These are phyloP conservation scores for Erythrocercus mccallii DNA, from an alignment of 2,113 vertebrate genomes.

Conservation along the genomic window DNA sequence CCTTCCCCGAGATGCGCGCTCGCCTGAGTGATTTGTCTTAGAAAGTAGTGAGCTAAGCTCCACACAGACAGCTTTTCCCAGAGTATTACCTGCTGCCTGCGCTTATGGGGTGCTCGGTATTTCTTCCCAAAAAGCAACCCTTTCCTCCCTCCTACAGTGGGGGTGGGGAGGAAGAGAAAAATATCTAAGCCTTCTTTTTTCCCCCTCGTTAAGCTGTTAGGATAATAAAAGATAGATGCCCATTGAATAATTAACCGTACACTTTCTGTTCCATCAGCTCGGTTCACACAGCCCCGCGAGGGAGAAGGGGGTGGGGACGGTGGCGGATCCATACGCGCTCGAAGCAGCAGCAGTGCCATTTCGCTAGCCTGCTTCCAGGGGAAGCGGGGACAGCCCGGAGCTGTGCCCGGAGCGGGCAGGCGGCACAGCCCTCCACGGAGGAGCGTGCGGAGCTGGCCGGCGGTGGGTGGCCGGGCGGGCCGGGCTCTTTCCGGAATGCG, in stretches of 20 bases:
- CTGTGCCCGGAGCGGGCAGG: neutral
- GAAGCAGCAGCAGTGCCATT: slow-evolving; percentile 15
- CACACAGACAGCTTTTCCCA: neutral
- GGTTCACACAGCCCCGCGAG: neutral
- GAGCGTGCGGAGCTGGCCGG: neutral
- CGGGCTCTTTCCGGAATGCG: neutral
- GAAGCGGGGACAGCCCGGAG: neutral
- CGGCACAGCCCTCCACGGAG: neutral
- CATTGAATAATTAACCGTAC: slow-evolving; percentile 40
- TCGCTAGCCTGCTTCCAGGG: neutral
- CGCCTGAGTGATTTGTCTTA: neutral
- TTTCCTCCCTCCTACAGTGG: neutral
- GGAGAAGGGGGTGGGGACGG: neutral
- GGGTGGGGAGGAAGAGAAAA: neutral
- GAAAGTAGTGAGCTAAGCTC: neutral
- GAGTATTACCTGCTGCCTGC: slow-evolving; percentile 23
- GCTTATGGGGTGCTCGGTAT: neutral
- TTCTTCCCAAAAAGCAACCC: neutral
- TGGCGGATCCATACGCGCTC: neutral
- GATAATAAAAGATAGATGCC: neutral
- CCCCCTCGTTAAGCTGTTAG: neutral
- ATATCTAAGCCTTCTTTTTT: neutral
- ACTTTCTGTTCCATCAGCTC: slow-evolving; percentile 26
- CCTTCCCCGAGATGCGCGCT: neutral
- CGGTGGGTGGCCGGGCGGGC: neutral